phyloP scores from a whole-genome alignment of 1,140 invertebrate species.

The Listronotus oregonensis region DNA sequence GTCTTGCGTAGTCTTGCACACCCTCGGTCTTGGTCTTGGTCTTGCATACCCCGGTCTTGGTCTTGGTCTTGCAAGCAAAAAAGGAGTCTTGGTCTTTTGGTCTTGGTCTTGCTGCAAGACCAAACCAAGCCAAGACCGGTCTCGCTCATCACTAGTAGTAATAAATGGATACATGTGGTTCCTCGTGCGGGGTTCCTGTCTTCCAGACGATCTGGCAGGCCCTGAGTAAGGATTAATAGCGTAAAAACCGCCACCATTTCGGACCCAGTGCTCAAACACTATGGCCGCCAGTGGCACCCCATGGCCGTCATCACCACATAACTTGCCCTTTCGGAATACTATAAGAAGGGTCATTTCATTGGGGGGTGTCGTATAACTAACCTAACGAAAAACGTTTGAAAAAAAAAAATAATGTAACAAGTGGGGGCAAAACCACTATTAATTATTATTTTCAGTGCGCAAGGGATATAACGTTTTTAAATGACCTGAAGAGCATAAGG shows the following conservation, averaged over 20 bases:
- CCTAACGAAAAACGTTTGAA: not conserved
- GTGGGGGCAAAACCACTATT: constrained; percentile 2
- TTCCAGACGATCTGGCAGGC: constrained; percentile 38
- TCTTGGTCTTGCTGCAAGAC: no score
- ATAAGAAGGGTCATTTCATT: no score
- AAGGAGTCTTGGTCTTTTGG: no score
- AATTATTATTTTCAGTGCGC: constrained; percentile 26
- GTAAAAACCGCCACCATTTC: no score
- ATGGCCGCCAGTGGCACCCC: constrained; percentile 41
- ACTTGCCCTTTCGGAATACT: not conserved
- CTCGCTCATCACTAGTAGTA: no score
- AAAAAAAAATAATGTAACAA: constrained; percentile 14
- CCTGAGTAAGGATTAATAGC: constrained; percentile 55
- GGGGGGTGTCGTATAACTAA: no score
- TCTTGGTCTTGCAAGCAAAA: no score
- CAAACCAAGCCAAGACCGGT: no score
- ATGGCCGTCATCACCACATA: constrained; percentile 25
- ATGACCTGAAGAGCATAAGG: constrained; percentile 30
- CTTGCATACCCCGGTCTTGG: no score
- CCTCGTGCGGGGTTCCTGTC: constrained; percentile 27
- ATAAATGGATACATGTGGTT: constrained; percentile 31
- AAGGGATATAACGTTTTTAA: constrained; percentile 15
- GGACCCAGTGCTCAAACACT: constrained; percentile 57
- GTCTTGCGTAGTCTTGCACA: no score
- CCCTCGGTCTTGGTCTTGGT: no score